phyloP scores from a whole-genome alignment of 2,113 vertebrate genomes.

The Ceuthmochares aereus region DNA sequence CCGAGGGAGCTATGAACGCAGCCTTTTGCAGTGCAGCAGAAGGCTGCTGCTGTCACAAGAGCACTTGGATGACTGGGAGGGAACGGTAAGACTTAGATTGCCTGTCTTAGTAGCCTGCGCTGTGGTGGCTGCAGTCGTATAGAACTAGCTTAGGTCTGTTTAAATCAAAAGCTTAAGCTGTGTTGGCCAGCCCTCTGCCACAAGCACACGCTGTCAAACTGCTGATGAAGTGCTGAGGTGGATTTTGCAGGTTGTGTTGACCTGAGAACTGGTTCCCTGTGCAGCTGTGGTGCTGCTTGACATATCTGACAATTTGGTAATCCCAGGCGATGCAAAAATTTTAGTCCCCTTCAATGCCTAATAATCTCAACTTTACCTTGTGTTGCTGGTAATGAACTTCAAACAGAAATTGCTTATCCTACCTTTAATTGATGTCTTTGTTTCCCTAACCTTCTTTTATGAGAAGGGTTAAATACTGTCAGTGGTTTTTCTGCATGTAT shows the following conservation, averaged over 20 bases:
- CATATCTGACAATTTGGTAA: background rate
- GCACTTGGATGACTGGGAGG: background rate
- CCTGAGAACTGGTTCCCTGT: background rate
- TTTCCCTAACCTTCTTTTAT: background rate
- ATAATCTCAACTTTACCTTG: background rate
- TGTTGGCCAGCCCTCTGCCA: background rate
- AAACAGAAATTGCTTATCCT: background rate
- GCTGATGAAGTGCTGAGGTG: background rate
- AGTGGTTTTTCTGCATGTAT: background rate
- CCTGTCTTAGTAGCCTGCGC: background rate
- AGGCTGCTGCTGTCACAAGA: background rate
- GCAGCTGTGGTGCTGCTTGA: background rate
- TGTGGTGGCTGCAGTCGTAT: background rate
- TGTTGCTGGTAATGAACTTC: background rate
- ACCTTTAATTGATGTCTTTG: background rate
- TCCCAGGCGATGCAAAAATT: background rate
- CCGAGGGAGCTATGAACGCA: background rate
- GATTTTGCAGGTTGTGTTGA: background rate
- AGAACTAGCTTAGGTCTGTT: background rate
- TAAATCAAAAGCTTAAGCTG: background rate
- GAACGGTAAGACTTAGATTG: fast-evolving
- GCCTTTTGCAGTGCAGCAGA: background rate
- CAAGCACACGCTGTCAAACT: background rate
- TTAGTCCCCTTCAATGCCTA: background rate
- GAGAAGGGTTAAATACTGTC: background rate